These are phyloP conservation scores for Archaeoteleia sp. DNA, from an alignment of 2,888 invertebrate genomes.

Conservation along the genomic window DNA sequence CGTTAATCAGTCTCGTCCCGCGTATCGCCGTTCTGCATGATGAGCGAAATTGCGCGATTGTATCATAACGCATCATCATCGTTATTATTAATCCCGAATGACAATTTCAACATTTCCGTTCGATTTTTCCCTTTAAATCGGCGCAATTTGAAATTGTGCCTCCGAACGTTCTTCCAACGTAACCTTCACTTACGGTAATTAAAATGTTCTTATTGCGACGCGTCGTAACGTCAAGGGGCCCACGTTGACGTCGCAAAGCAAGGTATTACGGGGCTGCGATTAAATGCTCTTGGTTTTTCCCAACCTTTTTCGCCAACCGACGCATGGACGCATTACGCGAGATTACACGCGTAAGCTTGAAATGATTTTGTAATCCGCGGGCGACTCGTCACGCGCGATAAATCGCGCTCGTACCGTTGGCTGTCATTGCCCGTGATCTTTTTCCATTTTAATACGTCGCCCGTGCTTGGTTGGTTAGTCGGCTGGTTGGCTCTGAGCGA, in stretches of 20 bases:
- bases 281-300: constrained; percentile 38
- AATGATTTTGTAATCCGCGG: constrained; percentile 56
- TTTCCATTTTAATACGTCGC: constrained; percentile 40
- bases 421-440: constrained; percentile 47
- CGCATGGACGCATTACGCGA: constrained; percentile 51
- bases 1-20: too few relatives aligned
- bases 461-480: not conserved
- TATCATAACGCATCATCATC: too few relatives aligned
- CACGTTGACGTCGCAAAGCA: constrained; percentile 18
- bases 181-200: constrained; percentile 25
- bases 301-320: constrained; percentile 42
- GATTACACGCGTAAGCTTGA: constrained; percentile 53
- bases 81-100: too few relatives aligned
- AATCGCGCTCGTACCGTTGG: constrained; percentile 40
- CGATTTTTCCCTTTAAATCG: too few relatives aligned
- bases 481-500: too few relatives aligned
- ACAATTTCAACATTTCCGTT: too few relatives aligned
- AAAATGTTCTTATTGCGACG: constrained; percentile 29
- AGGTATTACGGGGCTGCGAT: constrained; percentile 31
- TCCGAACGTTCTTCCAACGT: too few relatives aligned
- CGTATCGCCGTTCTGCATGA: too few relatives aligned
- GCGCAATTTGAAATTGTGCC: too few relatives aligned
- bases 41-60: too few relatives aligned
- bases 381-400: constrained; percentile 51
- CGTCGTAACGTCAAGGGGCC: not conserved